Conservation (phyloP, 2,888 invertebrate species). For the Metalampra italica region DNA sequence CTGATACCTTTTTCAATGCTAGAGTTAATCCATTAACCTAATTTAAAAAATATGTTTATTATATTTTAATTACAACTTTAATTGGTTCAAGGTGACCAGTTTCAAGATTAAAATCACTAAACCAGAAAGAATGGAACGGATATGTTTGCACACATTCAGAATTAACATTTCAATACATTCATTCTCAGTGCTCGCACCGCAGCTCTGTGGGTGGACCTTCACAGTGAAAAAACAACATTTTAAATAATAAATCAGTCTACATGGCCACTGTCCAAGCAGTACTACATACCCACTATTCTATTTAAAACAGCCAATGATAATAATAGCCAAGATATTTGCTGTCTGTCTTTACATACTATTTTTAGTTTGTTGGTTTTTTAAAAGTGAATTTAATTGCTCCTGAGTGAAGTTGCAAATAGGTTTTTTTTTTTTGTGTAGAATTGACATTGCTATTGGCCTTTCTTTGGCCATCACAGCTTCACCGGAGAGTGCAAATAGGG, state of each 20-base stretch:
- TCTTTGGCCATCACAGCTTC: too few relatives aligned
- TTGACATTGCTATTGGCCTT: too few relatives aligned
- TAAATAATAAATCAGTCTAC: neutral
- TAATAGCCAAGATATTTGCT: conserved; percentile 2
- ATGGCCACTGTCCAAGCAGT: conserved; percentile 6
- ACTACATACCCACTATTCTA: conserved; percentile 1
- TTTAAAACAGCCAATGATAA: conserved; percentile 2
- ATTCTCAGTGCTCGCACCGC: neutral
- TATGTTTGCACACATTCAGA: neutral
- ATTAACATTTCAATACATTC: conserved; percentile 1
- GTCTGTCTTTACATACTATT: neutral
- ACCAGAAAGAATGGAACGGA: neutral
- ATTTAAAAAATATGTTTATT: too few relatives aligned
- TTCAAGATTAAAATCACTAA: neutral
- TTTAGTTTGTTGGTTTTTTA: neutral
- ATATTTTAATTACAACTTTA: neutral
- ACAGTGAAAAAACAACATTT: conserved; percentile 1
- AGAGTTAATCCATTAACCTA: too few relatives aligned
- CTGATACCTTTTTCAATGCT: too few relatives aligned
- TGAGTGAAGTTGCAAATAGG: too few relatives aligned
- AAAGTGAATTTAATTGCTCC: too few relatives aligned
- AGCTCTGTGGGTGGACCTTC: conserved; percentile 1
- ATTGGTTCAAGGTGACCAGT: neutral
- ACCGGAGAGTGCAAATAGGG: too few relatives aligned
- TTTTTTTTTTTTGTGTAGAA: too few relatives aligned